Evolutionary conservation across 1,140 invertebrate genomes (phyloP).

Genomic region (Drosophila repletoides): DNA sequence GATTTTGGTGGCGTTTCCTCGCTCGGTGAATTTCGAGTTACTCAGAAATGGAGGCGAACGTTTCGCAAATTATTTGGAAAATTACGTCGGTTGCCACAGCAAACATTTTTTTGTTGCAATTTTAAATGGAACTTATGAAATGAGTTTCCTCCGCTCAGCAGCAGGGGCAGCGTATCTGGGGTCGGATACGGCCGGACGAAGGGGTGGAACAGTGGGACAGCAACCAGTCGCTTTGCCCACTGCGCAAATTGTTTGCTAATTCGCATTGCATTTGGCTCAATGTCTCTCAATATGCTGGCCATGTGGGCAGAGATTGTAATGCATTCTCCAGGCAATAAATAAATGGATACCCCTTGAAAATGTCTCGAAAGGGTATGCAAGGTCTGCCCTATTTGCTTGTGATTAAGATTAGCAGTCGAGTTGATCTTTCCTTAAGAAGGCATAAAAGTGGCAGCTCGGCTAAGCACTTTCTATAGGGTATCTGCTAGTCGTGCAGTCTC

Average conservation of each 20-base stretch:
- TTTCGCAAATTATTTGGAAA: slow-evolving; percentile 70
- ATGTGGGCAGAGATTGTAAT: slow-evolving; percentile 18
- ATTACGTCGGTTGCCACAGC: slow-evolving; percentile 47
- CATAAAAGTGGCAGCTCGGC: too few relatives aligned
- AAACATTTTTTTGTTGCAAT: slow-evolving; percentile 40
- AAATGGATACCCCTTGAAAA: too few relatives aligned
- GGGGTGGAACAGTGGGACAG: background rate
- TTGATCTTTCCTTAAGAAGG: too few relatives aligned
- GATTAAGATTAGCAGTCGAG: too few relatives aligned
- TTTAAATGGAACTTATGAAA: slow-evolving; percentile 66
- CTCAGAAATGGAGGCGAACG: slow-evolving; percentile 17
- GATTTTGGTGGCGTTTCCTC: slow-evolving; percentile 37
- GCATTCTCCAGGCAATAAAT: background rate
- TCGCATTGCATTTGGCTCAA: slow-evolving; percentile 11
- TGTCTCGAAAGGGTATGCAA: too few relatives aligned
- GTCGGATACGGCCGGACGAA: background rate
- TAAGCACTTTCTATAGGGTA: too few relatives aligned
- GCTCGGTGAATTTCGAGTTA: slow-evolving; percentile 35
- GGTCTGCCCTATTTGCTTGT: too few relatives aligned
- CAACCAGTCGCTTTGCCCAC: slow-evolving; percentile 27
- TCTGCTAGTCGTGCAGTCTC: too few relatives aligned
- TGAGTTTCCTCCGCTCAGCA: slow-evolving; percentile 32
- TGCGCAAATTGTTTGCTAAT: slow-evolving; percentile 44
- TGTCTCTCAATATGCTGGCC: background rate
- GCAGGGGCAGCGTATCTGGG: background rate